Percentiles rank a stretch among this genome's conserved stretches.
Conservation (phyloP, 2,113 vertebrate genomes). For the Hemicordylus capensis region DNA sequence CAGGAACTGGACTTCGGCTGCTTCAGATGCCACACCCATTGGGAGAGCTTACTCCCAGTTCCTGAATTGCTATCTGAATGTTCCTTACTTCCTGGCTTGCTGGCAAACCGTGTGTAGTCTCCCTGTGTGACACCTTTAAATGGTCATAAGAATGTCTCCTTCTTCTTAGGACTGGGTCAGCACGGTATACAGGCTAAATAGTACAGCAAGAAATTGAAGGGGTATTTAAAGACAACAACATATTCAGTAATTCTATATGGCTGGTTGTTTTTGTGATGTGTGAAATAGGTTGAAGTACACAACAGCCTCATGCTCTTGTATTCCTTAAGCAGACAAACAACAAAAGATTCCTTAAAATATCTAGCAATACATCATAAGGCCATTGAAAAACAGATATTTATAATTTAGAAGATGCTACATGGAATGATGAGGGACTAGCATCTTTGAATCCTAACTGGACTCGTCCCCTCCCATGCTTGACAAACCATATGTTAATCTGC, state of each 20-base stretch:
- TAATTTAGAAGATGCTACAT: constrained; percentile 58
- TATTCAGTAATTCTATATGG: not conserved
- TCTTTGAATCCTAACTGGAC: constrained; percentile 53
- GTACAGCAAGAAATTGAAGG: not conserved
- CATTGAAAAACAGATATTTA: not conserved
- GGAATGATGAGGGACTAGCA: constrained; percentile 58
- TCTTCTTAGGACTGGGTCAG: not conserved
- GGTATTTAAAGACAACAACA: not conserved
- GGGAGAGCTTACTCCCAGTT: too few species aligned
- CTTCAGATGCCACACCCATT: too few species aligned
- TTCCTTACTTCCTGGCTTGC: too few species aligned
- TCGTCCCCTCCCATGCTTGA: constrained; percentile 24
- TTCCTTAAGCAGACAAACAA: too few species aligned
- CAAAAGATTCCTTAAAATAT: too few species aligned
- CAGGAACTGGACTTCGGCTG: too few species aligned
- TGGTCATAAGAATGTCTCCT: not conserved
- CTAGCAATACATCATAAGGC: constrained; percentile 40
- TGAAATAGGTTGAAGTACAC: not conserved
- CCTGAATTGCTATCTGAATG: too few species aligned
- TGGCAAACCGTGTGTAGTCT: not conserved
- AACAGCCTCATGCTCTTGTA: not conserved
- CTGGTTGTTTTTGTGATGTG: not conserved
- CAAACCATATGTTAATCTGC: constrained; percentile 45
- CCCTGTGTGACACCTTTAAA: too few species aligned
- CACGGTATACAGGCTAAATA: not conserved